Evolutionary conservation across 2,113 vertebrate species (phyloP).

Genomic region (Okapia johnstoni): DNA sequence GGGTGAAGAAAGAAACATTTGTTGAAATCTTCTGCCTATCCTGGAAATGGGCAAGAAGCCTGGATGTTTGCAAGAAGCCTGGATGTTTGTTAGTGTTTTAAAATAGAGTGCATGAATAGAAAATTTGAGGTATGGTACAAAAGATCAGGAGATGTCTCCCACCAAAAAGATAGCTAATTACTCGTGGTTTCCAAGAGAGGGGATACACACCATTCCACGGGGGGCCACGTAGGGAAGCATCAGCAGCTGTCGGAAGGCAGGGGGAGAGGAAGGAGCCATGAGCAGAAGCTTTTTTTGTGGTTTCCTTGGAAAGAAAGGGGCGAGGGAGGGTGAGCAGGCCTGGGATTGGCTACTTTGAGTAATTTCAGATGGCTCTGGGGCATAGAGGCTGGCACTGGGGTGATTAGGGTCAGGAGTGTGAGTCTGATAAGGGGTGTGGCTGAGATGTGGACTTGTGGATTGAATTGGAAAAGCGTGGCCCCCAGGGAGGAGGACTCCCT

Average conservation of each 20-base stretch:
- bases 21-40: background rate
- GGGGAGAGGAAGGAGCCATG: background rate
- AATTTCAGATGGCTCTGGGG: background rate
- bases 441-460: background rate
- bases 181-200: background rate
- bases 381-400: background rate
- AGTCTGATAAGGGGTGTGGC: too few relatives aligned
- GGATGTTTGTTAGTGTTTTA: background rate
- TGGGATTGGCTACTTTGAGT: background rate
- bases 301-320: background rate
- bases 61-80: background rate
- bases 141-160: background rate
- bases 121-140: background rate
- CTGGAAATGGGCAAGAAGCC: background rate
- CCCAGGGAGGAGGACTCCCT: background rate
- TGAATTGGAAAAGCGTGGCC: background rate
- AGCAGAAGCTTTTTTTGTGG: fast-evolving
- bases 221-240: fast-evolving
- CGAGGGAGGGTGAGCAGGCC: background rate
- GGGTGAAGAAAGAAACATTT: too few relatives aligned
- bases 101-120: background rate
- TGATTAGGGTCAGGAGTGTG: background rate
- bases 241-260: fast-evolving
- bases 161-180: background rate
- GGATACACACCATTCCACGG: fast-evolving